Evolutionary conservation across 2,113 vertebrate species (phyloP), one percentile per base, ranked within the genome.

Genomic region (Ia io): DNA sequence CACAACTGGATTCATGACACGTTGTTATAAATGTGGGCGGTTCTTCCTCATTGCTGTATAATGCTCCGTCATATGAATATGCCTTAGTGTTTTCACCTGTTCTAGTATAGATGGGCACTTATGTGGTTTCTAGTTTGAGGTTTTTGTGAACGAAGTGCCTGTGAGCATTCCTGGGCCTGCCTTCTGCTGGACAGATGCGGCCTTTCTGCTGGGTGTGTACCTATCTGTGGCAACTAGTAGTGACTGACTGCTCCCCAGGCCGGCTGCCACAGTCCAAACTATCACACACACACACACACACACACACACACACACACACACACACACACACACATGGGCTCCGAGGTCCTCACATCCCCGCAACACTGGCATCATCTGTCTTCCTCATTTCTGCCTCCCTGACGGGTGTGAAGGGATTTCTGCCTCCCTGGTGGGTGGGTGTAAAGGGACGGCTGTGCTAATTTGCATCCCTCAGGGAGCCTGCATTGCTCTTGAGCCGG

Each of bases 301-400:
- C 51, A 53, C 18, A 20, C 51, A 53, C 67, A 14, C 40, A n/a
- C 25, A 47, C 56, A 17, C 35, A 32, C 49, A 47, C 10, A 20
- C 56, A 9, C 42, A 37, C 25, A 32, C 61, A 53, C 51, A 16
- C 3, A 35, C 30, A 35, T 20, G 3, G 20, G 32, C 74, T 69
- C 76, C n/a, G 20, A 32, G 28, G 20, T 63, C 71, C 18, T 30
- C 69, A 12, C 1, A 16, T 65, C 20, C 10, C 9, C 10, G 3
- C 6, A n/a, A 28, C 35, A n/a, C 56, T 35, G 47, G 30, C 37
- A 30, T 5, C 16, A 3, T 18, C 44, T 4, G 0, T 22, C 23
- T 74, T 67, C 53, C 53, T 44, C 53, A 30, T 51, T 51, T 18
- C 16, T 18, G 17, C 49, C 42, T 42, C 42, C 42, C 42, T 42